A percentile compares a stretch with the other conserved stretches of the same genome.
Evolutionary conservation across 2,888 invertebrate genomes (phyloP).

Genomic region (Digitonthophagus gazella): DNA sequence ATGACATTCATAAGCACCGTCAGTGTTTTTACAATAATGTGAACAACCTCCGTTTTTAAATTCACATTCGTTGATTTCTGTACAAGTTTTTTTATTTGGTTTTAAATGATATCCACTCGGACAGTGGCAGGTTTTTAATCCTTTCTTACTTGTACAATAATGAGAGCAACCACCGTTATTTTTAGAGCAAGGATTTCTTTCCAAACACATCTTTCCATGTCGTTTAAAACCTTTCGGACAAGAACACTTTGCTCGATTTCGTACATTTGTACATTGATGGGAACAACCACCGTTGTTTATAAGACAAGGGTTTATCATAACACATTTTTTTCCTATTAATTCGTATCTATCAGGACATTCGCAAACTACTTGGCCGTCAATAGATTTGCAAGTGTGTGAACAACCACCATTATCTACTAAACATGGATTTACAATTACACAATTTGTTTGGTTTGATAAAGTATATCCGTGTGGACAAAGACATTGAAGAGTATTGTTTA

Average conservation of each 20-base stretch:
- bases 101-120: conserved; percentile 52
- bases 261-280: conserved; percentile 56
- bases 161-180: conserved; percentile 59
- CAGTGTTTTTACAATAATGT: conserved; percentile 50
- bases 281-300: conserved; percentile 62
- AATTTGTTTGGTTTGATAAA: conserved; percentile 16
- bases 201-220: conserved; percentile 40
- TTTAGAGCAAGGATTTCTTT: conserved; percentile 37
- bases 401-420: conserved; percentile 55
- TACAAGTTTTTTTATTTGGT: conserved; percentile 50
- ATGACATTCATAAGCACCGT: conserved; percentile 52
- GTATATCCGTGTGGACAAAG: conserved; percentile 31
- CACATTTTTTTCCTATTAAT: conserved; percentile 47
- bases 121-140: conserved; percentile 55
- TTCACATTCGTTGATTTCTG: conserved; percentile 43
- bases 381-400: conserved; percentile 49
- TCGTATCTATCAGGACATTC: conserved; percentile 55
- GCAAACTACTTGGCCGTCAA: conserved; percentile 56
- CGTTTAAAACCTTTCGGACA: conserved; percentile 52
- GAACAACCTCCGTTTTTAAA: conserved; percentile 57
- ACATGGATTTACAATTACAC: conserved; percentile 44
- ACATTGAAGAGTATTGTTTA: conserved; percentile 48
- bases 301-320: conserved; percentile 57
- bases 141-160: conserved; percentile 49
- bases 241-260: conserved; percentile 52